Conservation (phyloP, 2,113 vertebrate species). For the Formicarius rufipectus region DNA sequence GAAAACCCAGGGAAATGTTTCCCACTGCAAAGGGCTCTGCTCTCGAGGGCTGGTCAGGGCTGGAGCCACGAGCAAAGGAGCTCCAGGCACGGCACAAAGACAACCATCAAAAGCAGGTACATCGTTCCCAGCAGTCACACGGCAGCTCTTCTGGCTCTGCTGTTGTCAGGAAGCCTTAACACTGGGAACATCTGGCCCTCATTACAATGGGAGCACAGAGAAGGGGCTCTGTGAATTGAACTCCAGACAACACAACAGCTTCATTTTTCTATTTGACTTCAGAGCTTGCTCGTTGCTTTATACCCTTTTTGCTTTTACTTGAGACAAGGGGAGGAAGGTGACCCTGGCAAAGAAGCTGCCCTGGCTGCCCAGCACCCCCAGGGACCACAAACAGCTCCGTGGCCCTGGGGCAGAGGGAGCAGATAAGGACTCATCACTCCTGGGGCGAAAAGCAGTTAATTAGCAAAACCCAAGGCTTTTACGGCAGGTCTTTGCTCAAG, state of each 20-base stretch:
- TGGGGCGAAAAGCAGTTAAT: conserved; percentile 35
- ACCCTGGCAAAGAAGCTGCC: conserved; percentile 34
- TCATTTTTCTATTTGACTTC: background rate
- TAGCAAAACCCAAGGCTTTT: conserved; percentile 49
- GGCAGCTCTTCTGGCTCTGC: background rate
- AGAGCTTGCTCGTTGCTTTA: background rate
- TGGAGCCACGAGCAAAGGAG: background rate
- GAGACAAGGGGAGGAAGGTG: conserved; percentile 23
- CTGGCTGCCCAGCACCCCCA: background rate
- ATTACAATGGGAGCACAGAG: background rate
- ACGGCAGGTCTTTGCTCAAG: background rate
- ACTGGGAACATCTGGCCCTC: background rate
- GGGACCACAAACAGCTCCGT: background rate
- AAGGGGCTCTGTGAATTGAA: no score
- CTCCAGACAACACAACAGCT: background rate
- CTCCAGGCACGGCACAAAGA: background rate
- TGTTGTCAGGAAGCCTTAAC: background rate
- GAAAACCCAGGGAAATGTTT: background rate
- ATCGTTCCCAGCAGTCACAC: rapidly evolving
- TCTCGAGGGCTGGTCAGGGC: background rate
- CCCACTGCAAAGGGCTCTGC: background rate
- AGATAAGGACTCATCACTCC: conserved; percentile 34
- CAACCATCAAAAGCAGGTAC: background rate
- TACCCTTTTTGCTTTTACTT: background rate
- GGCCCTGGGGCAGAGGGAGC: background rate